Base-by-base conservation (phyloP, 92 coral and sea anemone species). In the Virgularia gustaviana region DNA sequence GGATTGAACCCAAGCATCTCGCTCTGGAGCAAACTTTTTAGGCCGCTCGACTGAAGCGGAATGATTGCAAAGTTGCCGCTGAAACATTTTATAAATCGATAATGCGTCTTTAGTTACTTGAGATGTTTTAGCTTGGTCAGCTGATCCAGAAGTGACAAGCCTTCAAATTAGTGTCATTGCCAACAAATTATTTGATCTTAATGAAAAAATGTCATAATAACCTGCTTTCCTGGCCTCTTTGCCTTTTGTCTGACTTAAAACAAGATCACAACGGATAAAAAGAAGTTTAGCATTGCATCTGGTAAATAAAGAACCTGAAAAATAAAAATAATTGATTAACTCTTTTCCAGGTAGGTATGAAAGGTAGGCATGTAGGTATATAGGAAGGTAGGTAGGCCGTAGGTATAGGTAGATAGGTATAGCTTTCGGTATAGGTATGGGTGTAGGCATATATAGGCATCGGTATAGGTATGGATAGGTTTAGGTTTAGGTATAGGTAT, bases 241-340 rank as follows among this genome's bases (percentile, higher is more conserved):
- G 55, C 65, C 58, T 57, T 56, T 63, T 31, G 25, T 71, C 65
- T 47, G 71, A 75, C 31, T 53, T 44, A 22, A 79, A 41, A 86
- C 84, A 55, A 92, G 90, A 39, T 89, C 86, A 60, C 98, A 86
- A 44, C 86, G 88, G 51, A 85, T 84, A 12, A 92, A 84, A 33
- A 92, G 87, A 43, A 92, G 83, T 57, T 87, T 85, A 6, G 96
- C 92, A 71, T 94, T 86, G 72, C 94, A 84, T 47, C 80, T 90
- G 9, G 88, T 79, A 37, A 82, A 85, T 42, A 84, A 73, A 31
- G 94, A 87, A 28, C 96, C 98, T 91, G 67, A 34, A 19, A 0
- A 51, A 23, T 2, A 44, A 25, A 11, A 32, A n/a, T 19, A 35
- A 12, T 1, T 1, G 32, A 31, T 23, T 9, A 24, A 13, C 55